phyloP scores from a whole-genome alignment of 2,888 invertebrate species.

The Drosophila robusta region DNA sequence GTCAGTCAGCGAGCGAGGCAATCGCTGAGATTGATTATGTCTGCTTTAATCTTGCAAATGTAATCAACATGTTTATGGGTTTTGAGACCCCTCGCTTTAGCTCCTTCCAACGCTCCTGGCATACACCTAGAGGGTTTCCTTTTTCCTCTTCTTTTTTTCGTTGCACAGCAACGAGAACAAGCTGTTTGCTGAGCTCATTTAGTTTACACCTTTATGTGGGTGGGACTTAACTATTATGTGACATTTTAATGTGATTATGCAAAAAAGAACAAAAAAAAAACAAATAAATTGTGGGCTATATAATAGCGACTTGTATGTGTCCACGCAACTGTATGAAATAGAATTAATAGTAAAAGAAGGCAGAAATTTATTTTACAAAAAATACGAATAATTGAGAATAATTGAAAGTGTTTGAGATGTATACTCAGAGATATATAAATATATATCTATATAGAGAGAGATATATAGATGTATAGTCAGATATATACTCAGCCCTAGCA shows the following conservation, averaged over 20 bases:
- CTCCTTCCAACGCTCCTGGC: background rate
- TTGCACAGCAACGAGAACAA: no score
- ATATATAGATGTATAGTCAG: no score
- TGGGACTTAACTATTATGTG: slow-evolving; percentile 2
- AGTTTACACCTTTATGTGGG: slow-evolving; percentile 21
- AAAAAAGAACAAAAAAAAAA: background rate
- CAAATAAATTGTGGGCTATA: background rate
- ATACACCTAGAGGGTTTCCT: slow-evolving; percentile 5
- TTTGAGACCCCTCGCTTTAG: slow-evolving; percentile 15
- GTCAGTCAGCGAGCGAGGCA: slow-evolving; percentile 51
- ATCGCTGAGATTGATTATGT: slow-evolving; percentile 72
- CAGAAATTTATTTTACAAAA: no score
- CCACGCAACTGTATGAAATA: no score
- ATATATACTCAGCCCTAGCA: no score
- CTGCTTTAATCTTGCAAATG: slow-evolving; percentile 70
- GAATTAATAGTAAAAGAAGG: no score
- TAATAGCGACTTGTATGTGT: no score
- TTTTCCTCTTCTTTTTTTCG: slow-evolving; percentile 12
- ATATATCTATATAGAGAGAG: no score
- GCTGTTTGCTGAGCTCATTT: slow-evolving; percentile 51
- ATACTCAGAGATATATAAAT: no score
- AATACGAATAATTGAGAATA: no score
- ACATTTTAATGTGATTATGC: slow-evolving; percentile 25
- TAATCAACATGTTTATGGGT: slow-evolving; percentile 63
- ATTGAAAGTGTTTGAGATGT: no score